phyloP scores from a whole-genome alignment of 2,797 vertebrate species.

The Acanthiza pusilla region DNA sequence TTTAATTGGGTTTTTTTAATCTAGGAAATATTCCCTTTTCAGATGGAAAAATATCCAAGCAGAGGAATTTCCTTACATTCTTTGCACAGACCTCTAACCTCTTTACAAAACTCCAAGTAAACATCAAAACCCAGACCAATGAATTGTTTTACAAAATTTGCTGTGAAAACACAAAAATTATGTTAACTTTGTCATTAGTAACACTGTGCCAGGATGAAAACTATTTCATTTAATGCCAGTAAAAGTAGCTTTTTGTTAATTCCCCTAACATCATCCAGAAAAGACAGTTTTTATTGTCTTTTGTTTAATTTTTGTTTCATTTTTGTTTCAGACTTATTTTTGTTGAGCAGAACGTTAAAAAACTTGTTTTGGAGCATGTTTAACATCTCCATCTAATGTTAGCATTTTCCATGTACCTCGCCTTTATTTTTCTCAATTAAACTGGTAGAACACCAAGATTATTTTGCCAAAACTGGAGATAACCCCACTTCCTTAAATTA shows the following conservation, averaged over 20 bases:
- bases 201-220: background rate
- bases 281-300: background rate
- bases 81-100: background rate
- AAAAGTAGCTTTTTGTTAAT: background rate
- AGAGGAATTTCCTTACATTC: background rate
- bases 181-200: background rate
- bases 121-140: background rate
- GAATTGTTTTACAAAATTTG: background rate
- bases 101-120: background rate
- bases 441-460: background rate
- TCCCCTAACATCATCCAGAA: background rate
- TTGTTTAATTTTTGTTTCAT: background rate
- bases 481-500: background rate
- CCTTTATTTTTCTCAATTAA: background rate
- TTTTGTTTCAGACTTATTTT: background rate
- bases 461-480: background rate
- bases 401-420: background rate
- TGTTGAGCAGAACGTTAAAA: background rate
- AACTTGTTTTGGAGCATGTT: background rate
- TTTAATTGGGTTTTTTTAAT: background rate
- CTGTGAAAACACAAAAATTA: background rate
- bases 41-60: background rate
- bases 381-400: background rate
- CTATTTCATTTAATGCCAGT: background rate
- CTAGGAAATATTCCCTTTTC: background rate